A percentile compares a stretch with the other conserved stretches of the same genome.
phyloP scores from a whole-genome alignment of 2,888 invertebrate species.

The Hofmannophila pseudospretella region DNA sequence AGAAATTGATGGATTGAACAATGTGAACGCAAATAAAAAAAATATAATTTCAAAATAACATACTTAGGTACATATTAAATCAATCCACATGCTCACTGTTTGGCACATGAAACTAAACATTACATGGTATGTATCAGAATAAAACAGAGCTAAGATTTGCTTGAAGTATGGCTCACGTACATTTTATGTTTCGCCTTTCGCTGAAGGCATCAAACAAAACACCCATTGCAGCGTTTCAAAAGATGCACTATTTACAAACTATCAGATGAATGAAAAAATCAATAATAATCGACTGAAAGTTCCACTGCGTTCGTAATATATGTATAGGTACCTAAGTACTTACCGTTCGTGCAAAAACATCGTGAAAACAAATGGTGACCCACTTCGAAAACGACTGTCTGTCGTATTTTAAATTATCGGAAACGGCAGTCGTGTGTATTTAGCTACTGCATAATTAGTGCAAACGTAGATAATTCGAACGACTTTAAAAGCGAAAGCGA shows the following conservation, averaged over 20 bases:
- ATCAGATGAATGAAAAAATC: conserved; percentile 30
- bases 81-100: no score
- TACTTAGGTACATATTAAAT: no score
- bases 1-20: no score
- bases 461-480: not conserved
- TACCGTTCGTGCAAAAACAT: not conserved
- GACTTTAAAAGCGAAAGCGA: not conserved
- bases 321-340: not conserved
- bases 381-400: conserved; percentile 1
- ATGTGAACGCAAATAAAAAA: no score
- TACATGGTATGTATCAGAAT: no score
- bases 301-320: conserved; percentile 14
- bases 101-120: no score
- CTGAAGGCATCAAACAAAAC: conserved; percentile 33
- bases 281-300: conserved; percentile 28
- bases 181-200: conserved; percentile 23
- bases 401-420: conserved; percentile 4
- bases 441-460: not conserved
- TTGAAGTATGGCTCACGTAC: no score
- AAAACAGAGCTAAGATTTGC: no score
- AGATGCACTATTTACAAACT: conserved; percentile 44
- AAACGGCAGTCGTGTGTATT: not conserved
- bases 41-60: no score
- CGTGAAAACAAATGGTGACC: conserved; percentile 7
- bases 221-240: conserved; percentile 41